Conservation (phyloP, 2,113 vertebrate species). For the Chionodraco myersi region DNA sequence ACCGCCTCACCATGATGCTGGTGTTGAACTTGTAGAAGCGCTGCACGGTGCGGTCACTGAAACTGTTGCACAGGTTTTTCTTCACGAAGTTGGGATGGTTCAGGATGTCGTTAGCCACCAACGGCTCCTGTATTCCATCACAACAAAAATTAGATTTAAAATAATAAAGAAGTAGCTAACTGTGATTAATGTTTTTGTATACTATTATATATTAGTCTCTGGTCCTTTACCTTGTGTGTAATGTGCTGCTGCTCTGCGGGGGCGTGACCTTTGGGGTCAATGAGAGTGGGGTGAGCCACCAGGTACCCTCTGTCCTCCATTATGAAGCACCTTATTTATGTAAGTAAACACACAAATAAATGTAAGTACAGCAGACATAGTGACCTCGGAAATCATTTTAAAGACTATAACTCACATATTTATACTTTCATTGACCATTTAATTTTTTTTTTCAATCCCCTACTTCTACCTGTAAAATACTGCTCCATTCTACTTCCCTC, state of each 20-base stretch:
- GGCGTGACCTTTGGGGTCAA: conserved; percentile 98
- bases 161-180: background rate
- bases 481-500: conserved; percentile 3
- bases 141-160: background rate
- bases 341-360: conserved; percentile 24
- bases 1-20: conserved; percentile 89
- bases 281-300: conserved; percentile 96
- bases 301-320: conserved; percentile 99
- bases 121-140: conserved; percentile 87
- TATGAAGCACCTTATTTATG: conserved; percentile 91
- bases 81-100: conserved; percentile 99
- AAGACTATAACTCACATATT: too few species aligned
- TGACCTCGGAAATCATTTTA: background rate
- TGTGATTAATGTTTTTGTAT: background rate
- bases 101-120: conserved; percentile 98
- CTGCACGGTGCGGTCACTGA: conserved; percentile 98
- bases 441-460: background rate
- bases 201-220: too few species aligned
- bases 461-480: background rate
- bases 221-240: conserved; percentile 92
- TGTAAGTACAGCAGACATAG: background rate
- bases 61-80: conserved; percentile 99
- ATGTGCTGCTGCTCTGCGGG: conserved; percentile 99
- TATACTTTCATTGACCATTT: background rate
- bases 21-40: conserved; percentile 99